phyloP scores from a whole-genome alignment of 2,113 vertebrate species.

The Xenopus borealis region DNA sequence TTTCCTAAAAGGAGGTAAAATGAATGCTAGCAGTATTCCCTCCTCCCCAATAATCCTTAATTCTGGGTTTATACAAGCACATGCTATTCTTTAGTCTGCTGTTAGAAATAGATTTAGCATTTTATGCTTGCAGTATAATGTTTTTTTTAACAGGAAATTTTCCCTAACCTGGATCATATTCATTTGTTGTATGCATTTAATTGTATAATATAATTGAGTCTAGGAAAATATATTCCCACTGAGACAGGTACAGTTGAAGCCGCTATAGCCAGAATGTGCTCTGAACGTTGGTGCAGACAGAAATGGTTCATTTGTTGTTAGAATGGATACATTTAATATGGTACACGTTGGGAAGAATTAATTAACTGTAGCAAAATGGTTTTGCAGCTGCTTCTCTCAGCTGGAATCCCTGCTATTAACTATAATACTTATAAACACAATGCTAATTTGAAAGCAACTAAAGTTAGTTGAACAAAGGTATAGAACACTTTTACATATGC shows the following conservation, averaged over 20 bases:
- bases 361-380: constrained; percentile 71
- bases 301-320: constrained; percentile 68
- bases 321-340: constrained; percentile 66
- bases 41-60: constrained; percentile 7
- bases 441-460: constrained; percentile 59
- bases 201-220: constrained; percentile 61
- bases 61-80: neutral
- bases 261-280: constrained; percentile 57
- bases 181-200: constrained; percentile 55
- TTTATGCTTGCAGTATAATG: neutral
- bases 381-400: constrained; percentile 65
- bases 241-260: constrained; percentile 57
- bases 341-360: constrained; percentile 71
- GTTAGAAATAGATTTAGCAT: neutral
- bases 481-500: constrained; percentile 49
- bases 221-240: constrained; percentile 57
- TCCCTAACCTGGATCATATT: constrained; percentile 45
- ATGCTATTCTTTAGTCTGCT: neutral
- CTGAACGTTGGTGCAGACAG: constrained; percentile 54
- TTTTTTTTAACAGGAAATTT: constrained; percentile 15
- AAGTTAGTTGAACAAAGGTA: constrained; percentile 51
- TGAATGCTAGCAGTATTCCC: neutral
- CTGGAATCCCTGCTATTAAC: constrained; percentile 60
- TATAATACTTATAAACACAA: constrained; percentile 57
- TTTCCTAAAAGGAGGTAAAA: neutral